phyloP scores from a whole-genome alignment of 37 sponge, comb jelly and placozoan genomes.

The Mnemiopsis leidyi region DNA sequence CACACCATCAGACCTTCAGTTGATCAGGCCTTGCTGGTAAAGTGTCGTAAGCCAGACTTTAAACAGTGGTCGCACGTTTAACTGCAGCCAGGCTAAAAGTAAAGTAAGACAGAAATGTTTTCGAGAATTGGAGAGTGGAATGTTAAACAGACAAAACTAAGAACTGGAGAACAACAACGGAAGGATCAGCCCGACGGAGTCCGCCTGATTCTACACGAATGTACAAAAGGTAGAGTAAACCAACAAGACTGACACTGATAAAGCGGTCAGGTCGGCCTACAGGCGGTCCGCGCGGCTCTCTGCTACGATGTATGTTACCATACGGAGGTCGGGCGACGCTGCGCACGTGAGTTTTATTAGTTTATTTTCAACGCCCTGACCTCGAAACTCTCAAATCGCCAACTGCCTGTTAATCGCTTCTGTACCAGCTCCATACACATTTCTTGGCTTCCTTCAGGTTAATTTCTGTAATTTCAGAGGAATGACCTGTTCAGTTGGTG shows the following conservation, averaged over 20 bases:
- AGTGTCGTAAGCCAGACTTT: neutral
- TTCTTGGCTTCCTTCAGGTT: slow-evolving; percentile 40
- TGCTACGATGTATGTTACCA: slow-evolving; percentile 50
- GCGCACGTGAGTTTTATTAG: slow-evolving; percentile 52
- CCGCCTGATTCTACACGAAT: too few relatives aligned
- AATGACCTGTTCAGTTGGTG: neutral
- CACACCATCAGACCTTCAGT: neutral
- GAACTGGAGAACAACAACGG: neutral
- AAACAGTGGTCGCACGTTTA: neutral
- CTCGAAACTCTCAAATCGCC: slow-evolving; percentile 60
- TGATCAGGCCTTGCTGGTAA: neutral
- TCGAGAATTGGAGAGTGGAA: neutral
- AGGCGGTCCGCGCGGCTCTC: neutral
- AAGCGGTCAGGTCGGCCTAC: neutral
- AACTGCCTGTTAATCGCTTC: slow-evolving; percentile 56
- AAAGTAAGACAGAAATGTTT: neutral
- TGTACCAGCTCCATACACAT: slow-evolving; percentile 12
- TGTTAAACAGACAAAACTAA: neutral
- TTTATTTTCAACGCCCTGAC: slow-evolving; percentile 58
- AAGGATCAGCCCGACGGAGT: too few relatives aligned
- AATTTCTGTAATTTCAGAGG: slow-evolving; percentile 21
- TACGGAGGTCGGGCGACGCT: neutral
- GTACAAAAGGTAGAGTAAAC: too few relatives aligned
- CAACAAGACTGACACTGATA: neutral
- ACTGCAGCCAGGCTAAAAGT: neutral